Percentiles rank a stretch among this genome's conserved stretches.
Evolutionary conservation across 2,888 invertebrate genomes (phyloP).

Genomic region (Agriopis aurantiaria): DNA sequence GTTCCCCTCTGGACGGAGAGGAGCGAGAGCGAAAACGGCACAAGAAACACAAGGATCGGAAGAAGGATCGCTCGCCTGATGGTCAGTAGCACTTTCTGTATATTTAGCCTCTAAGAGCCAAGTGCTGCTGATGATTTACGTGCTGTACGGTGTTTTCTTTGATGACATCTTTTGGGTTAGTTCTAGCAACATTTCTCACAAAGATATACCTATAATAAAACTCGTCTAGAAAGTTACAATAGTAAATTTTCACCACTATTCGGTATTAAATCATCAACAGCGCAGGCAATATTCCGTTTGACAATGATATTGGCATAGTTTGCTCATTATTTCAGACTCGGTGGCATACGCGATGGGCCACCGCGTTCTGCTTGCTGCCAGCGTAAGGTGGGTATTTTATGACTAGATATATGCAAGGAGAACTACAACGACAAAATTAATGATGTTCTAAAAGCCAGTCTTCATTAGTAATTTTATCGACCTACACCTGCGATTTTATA

Average conservation of each 20-base stretch:
- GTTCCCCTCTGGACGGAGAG: slow-evolving; percentile 84
- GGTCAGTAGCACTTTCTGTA: slow-evolving; percentile 75
- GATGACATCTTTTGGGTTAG: slow-evolving; percentile 3
- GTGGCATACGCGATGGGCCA: slow-evolving; percentile 76
- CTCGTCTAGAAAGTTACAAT: background rate
- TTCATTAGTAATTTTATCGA: too few relatives aligned
- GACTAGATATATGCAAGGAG: slow-evolving; percentile 9
- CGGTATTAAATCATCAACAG: slow-evolving; percentile 60
- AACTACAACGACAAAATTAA: background rate
- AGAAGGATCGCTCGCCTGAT: slow-evolving; percentile 84
- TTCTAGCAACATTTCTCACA: background rate
- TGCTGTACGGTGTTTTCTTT: background rate
- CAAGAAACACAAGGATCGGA: slow-evolving; percentile 85
- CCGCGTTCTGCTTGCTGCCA: slow-evolving; percentile 67
- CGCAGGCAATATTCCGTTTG: slow-evolving; percentile 64
- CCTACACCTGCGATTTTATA: too few relatives aligned
- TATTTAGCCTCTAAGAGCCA: slow-evolving; percentile 55
- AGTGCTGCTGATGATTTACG: slow-evolving; percentile 61
- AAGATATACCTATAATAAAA: too few relatives aligned
- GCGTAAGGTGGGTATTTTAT: slow-evolving; percentile 70
- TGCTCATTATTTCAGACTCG: slow-evolving; percentile 85
- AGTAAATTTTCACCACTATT: background rate
- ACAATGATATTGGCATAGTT: slow-evolving; percentile 82
- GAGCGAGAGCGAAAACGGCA: slow-evolving; percentile 85
- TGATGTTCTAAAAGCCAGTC: background rate